These are phyloP conservation scores for Morinoia aosen DNA, from an alignment of 2,888 invertebrate genomes.

Conservation along the genomic window DNA sequence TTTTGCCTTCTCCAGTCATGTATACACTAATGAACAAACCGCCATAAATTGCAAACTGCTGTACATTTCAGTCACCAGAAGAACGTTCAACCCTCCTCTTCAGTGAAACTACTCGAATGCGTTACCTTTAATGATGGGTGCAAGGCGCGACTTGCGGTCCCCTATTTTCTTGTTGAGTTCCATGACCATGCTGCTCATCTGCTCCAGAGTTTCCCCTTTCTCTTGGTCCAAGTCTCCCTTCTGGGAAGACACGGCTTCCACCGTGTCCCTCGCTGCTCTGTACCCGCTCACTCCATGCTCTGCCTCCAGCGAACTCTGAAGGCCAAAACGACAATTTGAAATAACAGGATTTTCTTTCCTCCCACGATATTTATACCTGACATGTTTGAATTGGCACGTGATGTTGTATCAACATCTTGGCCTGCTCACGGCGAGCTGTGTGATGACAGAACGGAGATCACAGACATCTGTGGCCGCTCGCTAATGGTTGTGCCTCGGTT, in stretches of 20 bases:
- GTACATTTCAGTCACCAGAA: background rate
- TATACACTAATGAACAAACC: background rate
- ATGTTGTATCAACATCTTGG: background rate
- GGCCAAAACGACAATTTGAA: background rate
- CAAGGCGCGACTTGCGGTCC: conserved; percentile 77
- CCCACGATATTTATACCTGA: background rate
- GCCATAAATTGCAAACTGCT: background rate
- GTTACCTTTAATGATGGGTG: conserved; percentile 74
- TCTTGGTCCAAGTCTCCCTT: conserved; percentile 74
- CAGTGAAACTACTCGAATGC: background rate
- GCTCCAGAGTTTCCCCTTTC: conserved; percentile 74
- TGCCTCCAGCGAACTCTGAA: conserved; percentile 70
- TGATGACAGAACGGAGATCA: background rate
- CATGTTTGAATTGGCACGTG: background rate
- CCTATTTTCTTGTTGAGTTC: conserved; percentile 76
- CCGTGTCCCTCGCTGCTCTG: conserved; percentile 75
- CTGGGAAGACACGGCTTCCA: conserved; percentile 76
- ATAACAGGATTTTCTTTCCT: background rate
- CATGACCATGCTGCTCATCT: conserved; percentile 75
- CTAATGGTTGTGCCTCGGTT: conserved; percentile 2
- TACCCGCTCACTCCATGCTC: conserved; percentile 73
- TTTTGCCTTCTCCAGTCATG: background rate
- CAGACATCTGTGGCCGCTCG: conserved; percentile 18
- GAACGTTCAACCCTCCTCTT: background rate
- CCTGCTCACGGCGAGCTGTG: background rate